phyloP scores from a whole-genome alignment of 2,113 vertebrate species.

The Laticauda laticaudata region DNA sequence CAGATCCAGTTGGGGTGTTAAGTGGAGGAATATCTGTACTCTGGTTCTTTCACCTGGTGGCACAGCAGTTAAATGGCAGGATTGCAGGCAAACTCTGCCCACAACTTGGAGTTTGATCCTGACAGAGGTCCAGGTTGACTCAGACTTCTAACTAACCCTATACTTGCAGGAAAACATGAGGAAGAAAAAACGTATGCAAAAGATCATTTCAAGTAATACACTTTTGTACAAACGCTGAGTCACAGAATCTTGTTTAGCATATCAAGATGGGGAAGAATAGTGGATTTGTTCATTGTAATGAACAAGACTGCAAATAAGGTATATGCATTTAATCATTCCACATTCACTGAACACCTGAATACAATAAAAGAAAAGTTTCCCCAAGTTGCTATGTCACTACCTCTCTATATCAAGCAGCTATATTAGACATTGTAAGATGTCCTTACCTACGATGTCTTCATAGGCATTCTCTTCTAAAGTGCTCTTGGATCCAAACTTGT shows the following conservation, averaged over 20 bases:
- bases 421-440: neutral
- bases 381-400: neutral
- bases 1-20: neutral
- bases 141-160: neutral
- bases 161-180: neutral
- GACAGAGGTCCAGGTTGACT: neutral
- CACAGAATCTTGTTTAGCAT: neutral
- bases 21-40: neutral
- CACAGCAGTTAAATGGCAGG: neutral
- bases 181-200: neutral
- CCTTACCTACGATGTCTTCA: constrained; percentile 97
- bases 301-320: neutral
- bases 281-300: neutral
- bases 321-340: constrained; percentile 18
- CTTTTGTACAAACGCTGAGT: neutral
- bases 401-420: neutral
- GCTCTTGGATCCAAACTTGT: constrained; percentile 88
- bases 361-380: neutral
- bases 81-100: neutral
- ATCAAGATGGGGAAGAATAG: neutral
- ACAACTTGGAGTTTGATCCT: neutral
- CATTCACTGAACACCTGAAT: constrained; percentile 28
- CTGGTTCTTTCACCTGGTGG: neutral
- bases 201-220: neutral
- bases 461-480: constrained; percentile 98